These are phyloP conservation scores for Tachycineta bicolor DNA, from an alignment of 2,113 vertebrate species.

Conservation along the genomic window DNA sequence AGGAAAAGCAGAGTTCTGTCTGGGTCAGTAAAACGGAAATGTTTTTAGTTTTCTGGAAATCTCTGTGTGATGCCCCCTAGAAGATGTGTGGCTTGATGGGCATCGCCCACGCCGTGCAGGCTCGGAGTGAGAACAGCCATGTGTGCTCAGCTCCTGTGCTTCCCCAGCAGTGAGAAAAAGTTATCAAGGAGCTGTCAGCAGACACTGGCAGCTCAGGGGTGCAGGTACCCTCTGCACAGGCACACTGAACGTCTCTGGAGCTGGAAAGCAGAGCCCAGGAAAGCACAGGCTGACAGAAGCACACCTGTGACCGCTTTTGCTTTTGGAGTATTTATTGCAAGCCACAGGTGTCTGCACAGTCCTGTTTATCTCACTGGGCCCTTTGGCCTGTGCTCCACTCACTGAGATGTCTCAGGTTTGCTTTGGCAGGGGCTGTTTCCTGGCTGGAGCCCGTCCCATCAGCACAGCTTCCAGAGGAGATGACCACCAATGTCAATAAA, in stretches of 20 bases:
- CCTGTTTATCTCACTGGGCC: conserved; percentile 46
- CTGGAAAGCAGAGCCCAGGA: neutral
- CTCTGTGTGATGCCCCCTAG: neutral
- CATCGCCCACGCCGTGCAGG: neutral
- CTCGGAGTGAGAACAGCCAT: neutral
- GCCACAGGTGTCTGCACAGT: conserved; percentile 61
- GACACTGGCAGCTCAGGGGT: neutral
- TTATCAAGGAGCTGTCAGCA: neutral
- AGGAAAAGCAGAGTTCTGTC: neutral
- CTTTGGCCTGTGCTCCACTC: conserved; percentile 13
- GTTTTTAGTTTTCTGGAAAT: neutral
- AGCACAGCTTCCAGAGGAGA: neutral
- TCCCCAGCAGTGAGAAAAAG: neutral
- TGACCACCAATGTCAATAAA: conserved; percentile 43
- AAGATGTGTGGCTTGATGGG: neutral
- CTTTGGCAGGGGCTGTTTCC: conserved; percentile 70
- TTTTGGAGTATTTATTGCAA: conserved; percentile 43
- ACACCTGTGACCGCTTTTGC: conserved; percentile 41
- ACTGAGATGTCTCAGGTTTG: conserved; percentile 40
- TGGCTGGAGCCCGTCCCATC: conserved; percentile 53
- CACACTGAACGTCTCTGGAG: neutral
- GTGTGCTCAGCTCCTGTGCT: neutral
- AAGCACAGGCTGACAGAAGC: neutral
- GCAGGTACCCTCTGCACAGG: neutral
- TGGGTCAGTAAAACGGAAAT: neutral